These are phyloP conservation scores for Haliclystus octoradiatus DNA, from an alignment of 30 jellyfish, hydroid and myxozoan species.

Conservation along the genomic window DNA sequence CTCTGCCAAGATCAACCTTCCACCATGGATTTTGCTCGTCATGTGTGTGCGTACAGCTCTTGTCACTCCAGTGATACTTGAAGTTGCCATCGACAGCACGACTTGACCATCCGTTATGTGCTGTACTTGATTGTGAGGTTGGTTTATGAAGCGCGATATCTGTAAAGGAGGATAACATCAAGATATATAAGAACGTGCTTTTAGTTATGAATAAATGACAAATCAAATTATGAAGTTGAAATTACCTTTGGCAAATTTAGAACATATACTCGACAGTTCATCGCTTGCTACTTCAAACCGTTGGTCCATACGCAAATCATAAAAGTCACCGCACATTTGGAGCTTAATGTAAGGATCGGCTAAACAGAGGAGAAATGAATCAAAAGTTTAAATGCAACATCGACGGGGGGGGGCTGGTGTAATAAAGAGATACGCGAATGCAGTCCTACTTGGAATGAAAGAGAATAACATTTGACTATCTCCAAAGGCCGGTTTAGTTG, in stretches of 20 bases:
- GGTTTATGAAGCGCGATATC: conserved; percentile 82
- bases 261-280: conserved; percentile 70
- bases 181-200: neutral
- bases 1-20: conserved; percentile 95
- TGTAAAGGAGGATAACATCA: conserved; percentile 1
- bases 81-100: conserved; percentile 96
- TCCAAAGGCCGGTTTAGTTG: conserved; percentile 17
- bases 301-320: conserved; percentile 40
- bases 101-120: conserved; percentile 65
- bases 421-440: too few relatives aligned
- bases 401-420: too few relatives aligned
- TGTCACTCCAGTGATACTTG: conserved; percentile 66
- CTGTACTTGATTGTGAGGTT: conserved; percentile 78
- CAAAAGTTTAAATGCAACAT: too few relatives aligned
- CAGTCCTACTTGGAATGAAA: conserved; percentile 80
- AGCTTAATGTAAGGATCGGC: conserved; percentile 41
- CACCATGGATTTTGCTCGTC: conserved; percentile 93
- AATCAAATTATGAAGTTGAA: neutral
- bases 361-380: conserved; percentile 2
- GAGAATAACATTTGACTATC: conserved; percentile 63
- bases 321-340: conserved; percentile 46
- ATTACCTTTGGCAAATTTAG: conserved; percentile 76
- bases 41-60: conserved; percentile 78
- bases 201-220: neutral
- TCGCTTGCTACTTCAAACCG: conserved; percentile 73